A percentile compares a stretch with the other conserved stretches of the same genome.
These are phyloP conservation scores for Stomorhina lunata DNA, from an alignment of 2,888 invertebrate species.

Conservation along the genomic window DNA sequence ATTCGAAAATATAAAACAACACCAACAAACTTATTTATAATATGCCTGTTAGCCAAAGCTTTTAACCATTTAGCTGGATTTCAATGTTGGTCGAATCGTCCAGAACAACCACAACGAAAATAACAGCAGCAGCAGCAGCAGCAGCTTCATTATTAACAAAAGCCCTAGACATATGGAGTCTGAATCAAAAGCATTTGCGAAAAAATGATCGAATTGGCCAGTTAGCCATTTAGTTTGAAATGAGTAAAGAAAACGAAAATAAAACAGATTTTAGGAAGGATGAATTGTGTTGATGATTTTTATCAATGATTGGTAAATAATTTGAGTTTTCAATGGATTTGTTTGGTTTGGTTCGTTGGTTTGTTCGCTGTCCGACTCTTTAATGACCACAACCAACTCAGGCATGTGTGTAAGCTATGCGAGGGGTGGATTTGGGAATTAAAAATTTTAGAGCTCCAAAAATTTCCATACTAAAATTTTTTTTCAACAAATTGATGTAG, in stretches of 20 bases:
- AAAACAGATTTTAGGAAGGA: constrained; percentile 22
- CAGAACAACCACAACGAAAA: not conserved
- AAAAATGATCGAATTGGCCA: not conserved
- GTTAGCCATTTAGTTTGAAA: constrained; percentile 9
- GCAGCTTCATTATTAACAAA: not conserved
- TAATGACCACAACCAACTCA: not conserved
- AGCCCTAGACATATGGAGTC: not conserved
- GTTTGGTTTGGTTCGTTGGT: not conserved
- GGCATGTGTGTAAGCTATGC: not conserved
- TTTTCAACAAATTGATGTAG: too few species aligned
- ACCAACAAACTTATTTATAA: not conserved
- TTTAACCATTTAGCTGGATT: constrained; percentile 14
- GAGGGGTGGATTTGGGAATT: not conserved
- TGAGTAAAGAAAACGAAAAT: constrained; percentile 10
- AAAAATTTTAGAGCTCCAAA: too few species aligned
- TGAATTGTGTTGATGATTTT: constrained; percentile 55
- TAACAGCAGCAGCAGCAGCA: not conserved
- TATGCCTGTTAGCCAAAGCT: constrained; percentile 40
- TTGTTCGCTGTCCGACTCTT: not conserved
- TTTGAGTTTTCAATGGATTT: constrained; percentile 47
- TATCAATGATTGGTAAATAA: constrained; percentile 60
- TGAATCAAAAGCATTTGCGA: not conserved
- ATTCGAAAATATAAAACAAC: not conserved
- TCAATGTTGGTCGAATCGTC: not conserved
- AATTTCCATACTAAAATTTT: too few species aligned